Conservation (phyloP, 2,113 vertebrate species). For the Typhlomys cinereus region DNA sequence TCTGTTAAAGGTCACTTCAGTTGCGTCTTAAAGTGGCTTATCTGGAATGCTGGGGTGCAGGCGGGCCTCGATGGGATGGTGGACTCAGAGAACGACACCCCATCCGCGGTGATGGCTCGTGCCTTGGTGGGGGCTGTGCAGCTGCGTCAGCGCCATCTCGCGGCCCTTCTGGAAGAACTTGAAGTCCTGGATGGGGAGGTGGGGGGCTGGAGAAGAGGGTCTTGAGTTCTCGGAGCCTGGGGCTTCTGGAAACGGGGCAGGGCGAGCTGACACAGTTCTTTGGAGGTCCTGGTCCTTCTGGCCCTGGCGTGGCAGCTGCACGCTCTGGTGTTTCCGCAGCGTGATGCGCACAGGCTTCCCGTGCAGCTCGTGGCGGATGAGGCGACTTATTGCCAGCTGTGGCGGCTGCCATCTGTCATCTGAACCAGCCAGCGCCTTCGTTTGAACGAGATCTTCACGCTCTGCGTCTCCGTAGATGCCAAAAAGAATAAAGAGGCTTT, state of each 20-base stretch:
- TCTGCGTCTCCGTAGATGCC: slow-evolving; percentile 93
- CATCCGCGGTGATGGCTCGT: slow-evolving; percentile 94
- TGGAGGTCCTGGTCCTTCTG: slow-evolving; percentile 94
- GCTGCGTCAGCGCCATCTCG: slow-evolving; percentile 98
- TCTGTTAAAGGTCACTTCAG: slow-evolving; percentile 92
- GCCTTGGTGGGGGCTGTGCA: slow-evolving; percentile 97
- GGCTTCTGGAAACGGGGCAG: slow-evolving; percentile 98
- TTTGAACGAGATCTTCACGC: slow-evolving; percentile 98
- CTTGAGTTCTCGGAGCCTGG: slow-evolving; percentile 97
- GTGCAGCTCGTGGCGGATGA: slow-evolving; percentile 94
- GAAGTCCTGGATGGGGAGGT: slow-evolving; percentile 95
- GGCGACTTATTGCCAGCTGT: slow-evolving; percentile 97
- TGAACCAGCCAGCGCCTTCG: slow-evolving; percentile 96
- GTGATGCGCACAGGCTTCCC: slow-evolving; percentile 93
- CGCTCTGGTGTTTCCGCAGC: slow-evolving; percentile 93
- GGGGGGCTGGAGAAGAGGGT: slow-evolving; percentile 89
- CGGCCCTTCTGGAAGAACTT: slow-evolving; percentile 99
- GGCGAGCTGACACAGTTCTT: slow-evolving; percentile 93
- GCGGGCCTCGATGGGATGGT: slow-evolving; percentile 91
- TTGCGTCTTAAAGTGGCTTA: slow-evolving; percentile 90
- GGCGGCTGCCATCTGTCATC: slow-evolving; percentile 94
- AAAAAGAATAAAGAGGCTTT: slow-evolving; percentile 99
- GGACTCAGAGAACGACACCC: slow-evolving; percentile 99
- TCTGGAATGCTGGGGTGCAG: slow-evolving; percentile 90
- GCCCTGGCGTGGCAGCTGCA: slow-evolving; percentile 93